Evolutionary conservation across 2,113 vertebrate genomes (phyloP).

Genomic region (Nipponia nippon): DNA sequence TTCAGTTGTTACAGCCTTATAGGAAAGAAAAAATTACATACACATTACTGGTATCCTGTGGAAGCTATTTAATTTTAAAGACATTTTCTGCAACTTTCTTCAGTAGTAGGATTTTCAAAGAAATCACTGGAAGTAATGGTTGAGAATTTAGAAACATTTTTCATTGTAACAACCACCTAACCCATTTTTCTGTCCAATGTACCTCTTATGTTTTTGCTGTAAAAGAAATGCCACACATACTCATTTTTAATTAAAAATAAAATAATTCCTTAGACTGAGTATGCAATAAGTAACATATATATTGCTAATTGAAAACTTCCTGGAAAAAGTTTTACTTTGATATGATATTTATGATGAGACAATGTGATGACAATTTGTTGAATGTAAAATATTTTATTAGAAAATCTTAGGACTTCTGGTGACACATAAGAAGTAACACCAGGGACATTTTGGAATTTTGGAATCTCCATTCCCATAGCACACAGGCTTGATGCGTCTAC

Average conservation of each 20-base stretch:
- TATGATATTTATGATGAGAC: not conserved
- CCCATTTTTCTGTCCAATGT: not conserved
- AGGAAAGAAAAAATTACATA: not conserved
- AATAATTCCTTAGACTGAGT: not conserved
- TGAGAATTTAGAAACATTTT: not conserved
- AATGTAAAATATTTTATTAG: not conserved
- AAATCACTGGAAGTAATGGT: not conserved
- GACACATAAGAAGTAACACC: not conserved
- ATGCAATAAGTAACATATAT: not conserved
- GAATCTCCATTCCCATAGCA: not conserved
- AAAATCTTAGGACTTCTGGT: not conserved
- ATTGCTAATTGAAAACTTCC: not conserved
- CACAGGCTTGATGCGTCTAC: not conserved
- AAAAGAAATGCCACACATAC: not conserved
- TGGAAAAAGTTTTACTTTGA: not conserved
- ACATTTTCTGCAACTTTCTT: not conserved
- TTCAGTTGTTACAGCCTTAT: not conserved
- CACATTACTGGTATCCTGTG: not conserved
- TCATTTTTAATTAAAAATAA: not conserved
- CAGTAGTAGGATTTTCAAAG: not conserved
- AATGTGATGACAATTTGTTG: not conserved
- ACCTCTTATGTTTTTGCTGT: not conserved
- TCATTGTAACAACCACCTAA: not conserved
- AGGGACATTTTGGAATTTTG: not conserved
- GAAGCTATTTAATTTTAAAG: conserved; percentile 48